Conservation (phyloP, 2,888 invertebrate genomes). For the Scrobipalpa atriplicella region DNA sequence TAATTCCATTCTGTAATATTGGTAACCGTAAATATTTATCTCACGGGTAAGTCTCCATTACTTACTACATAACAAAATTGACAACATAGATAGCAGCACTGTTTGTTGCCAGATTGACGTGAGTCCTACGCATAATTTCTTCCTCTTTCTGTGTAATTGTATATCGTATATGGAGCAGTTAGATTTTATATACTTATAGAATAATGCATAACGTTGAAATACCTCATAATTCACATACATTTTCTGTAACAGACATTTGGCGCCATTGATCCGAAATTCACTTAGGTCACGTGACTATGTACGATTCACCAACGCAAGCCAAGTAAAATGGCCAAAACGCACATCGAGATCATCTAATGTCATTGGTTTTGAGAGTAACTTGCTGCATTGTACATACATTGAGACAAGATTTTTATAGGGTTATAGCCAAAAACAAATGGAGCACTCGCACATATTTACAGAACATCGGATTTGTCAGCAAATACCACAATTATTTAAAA, state of each 20-base stretch:
- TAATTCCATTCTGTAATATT: slow-evolving; percentile 63
- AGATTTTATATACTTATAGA: slow-evolving; percentile 47
- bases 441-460: slow-evolving; percentile 71
- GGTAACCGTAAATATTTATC: slow-evolving; percentile 84
- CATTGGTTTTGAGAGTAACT: slow-evolving; percentile 77
- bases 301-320: slow-evolving; percentile 83
- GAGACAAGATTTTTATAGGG: slow-evolving; percentile 61
- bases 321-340: slow-evolving; percentile 83
- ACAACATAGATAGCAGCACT: slow-evolving; percentile 91
- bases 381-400: slow-evolving; percentile 72
- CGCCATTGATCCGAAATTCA: slow-evolving; percentile 82
- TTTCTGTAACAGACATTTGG: slow-evolving; percentile 80
- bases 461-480: slow-evolving; percentile 64
- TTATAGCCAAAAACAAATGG: slow-evolving; percentile 54
- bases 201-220: slow-evolving; percentile 48
- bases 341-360: slow-evolving; percentile 80
- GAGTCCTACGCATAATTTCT: slow-evolving; percentile 75
- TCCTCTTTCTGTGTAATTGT: slow-evolving; percentile 48
- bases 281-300: slow-evolving; percentile 81
- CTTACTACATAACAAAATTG: slow-evolving; percentile 86
- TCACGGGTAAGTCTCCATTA: slow-evolving; percentile 81
- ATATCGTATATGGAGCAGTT: slow-evolving; percentile 44
- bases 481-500: slow-evolving; percentile 71
- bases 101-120: slow-evolving; percentile 83
- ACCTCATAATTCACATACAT: slow-evolving; percentile 70